Percentiles rank a stretch among this genome's conserved stretches.
These are phyloP conservation scores for Puffinus mauretanicus DNA, from an alignment of 2,113 vertebrate species.

Conservation along the genomic window DNA sequence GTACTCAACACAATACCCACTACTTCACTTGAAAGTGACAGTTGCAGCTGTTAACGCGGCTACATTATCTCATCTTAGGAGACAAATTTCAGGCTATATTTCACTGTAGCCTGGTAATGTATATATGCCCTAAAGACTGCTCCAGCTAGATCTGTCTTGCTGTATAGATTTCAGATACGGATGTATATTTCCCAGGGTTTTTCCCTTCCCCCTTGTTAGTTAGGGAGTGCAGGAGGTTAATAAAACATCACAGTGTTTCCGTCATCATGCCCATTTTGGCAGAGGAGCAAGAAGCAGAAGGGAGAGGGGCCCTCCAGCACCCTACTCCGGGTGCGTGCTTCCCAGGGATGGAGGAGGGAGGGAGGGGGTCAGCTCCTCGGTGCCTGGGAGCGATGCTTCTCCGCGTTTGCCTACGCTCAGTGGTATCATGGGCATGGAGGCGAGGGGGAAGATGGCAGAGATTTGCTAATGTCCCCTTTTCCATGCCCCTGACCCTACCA, in stretches of 20 bases:
- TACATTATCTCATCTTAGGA: constrained; percentile 72
- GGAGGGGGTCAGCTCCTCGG: not conserved
- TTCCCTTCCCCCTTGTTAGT: not conserved
- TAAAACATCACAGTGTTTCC: not conserved
- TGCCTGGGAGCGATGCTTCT: not conserved
- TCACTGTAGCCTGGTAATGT: constrained; percentile 64
- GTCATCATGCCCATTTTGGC: fast-evolving
- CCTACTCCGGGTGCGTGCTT: fast-evolving
- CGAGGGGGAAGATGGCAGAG: not conserved
- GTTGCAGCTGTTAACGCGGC: constrained; percentile 68
- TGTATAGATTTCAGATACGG: constrained; percentile 62
- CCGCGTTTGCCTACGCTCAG: fast-evolving
- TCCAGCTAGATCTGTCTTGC: constrained; percentile 57
- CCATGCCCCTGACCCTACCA: no score
- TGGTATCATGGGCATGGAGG: fast-evolving
- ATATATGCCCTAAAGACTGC: constrained; percentile 60
- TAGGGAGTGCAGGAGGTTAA: not conserved
- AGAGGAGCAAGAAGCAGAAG: not conserved
- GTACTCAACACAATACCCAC: constrained; percentile 72
- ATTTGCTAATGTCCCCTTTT: not conserved
- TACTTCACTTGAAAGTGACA: constrained; percentile 71
- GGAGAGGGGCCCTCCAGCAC: not conserved
- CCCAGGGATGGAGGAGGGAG: not conserved
- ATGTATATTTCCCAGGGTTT: constrained; percentile 24
- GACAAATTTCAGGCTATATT: constrained; percentile 71